These are phyloP conservation scores for Sebastes aleutianus DNA, from an alignment of 2,797 vertebrate genomes.

Conservation along the genomic window DNA sequence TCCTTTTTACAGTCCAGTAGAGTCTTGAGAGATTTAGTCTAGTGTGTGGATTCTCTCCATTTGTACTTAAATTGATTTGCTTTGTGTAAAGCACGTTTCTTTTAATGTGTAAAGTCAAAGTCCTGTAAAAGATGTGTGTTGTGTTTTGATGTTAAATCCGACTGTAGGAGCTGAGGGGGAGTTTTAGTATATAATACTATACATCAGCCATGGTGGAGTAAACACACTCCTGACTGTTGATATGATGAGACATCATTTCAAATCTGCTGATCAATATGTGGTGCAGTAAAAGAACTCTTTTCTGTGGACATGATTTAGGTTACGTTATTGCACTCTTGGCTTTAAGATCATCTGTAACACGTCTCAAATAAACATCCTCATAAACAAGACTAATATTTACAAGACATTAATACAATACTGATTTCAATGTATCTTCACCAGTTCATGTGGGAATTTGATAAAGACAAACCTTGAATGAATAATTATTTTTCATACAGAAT, in stretches of 20 bases:
- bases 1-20: background rate
- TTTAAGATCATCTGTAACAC: slow-evolving; percentile 32
- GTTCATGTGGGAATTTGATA: slow-evolving; percentile 4
- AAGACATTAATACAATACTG: slow-evolving; percentile 66
- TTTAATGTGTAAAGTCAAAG: background rate
- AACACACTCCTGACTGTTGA: background rate
- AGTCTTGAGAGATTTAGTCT: background rate
- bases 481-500: slow-evolving; percentile 9
- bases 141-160: background rate
- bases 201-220: background rate
- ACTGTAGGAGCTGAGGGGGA: background rate
- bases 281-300: background rate
- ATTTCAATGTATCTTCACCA: slow-evolving; percentile 40
- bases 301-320: slow-evolving; percentile 10
- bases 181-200: background rate
- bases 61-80: background rate
- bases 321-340: slow-evolving; percentile 42
- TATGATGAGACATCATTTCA: background rate
- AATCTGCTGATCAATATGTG: background rate
- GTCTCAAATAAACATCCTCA: slow-evolving; percentile 59
- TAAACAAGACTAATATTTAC: slow-evolving; percentile 75
- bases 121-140: background rate
- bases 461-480: slow-evolving; percentile 22
- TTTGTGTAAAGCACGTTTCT: background rate
- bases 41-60: background rate